Evolutionary conservation across 1,140 invertebrate species (phyloP), one percentile per base, ranked within the genome.

Genomic region (Bilobella aurantiaca): DNA sequence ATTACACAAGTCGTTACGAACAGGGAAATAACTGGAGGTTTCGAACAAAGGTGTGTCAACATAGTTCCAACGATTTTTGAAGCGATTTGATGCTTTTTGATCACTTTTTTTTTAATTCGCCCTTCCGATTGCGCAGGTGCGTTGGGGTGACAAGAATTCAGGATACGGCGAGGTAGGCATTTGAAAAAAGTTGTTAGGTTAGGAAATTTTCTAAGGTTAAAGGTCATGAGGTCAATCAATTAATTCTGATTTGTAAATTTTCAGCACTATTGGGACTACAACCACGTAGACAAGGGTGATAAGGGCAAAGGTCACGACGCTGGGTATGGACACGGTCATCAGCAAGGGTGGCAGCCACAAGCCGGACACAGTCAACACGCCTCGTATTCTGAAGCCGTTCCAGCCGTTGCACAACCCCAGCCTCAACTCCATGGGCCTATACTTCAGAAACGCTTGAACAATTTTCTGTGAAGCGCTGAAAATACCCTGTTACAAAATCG

Each of bases 191-290:
- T n/a, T n/a, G n/a, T n/a, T n/a, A n/a, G n/a, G n/a, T n/a, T n/a
- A n/a, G n/a, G n/a, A n/a, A n/a, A n/a, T n/a, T n/a, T n/a, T n/a
- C n/a, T n/a, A n/a, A n/a, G n/a, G n/a, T n/a, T n/a, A n/a, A n/a
- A n/a, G n/a, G n/a, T n/a, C n/a, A n/a, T n/a, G n/a, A n/a, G n/a
- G n/a, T n/a, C n/a, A n/a, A n/a, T n/a, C n/a, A n/a, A n/a, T n/a
- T 62, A 0, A 27, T 62, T 62, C 21, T n/a, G 25, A 23, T 46
- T 18, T 46, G 2, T 21, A n/a, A n/a, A 1, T 58, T 29, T 27
- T 29, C 74, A 77, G 68, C 75, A 77, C 58, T 77, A 76, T 73
- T 77, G 65, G 62, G 76, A 78, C 47, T 78, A 78, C 72, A 78
- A 78, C 67, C 77, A 78, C 65, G 74, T 47, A 27, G 72, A 70